Evolutionary conservation across 2,888 invertebrate genomes (phyloP).

Genomic region (Morpho helenor): DNA sequence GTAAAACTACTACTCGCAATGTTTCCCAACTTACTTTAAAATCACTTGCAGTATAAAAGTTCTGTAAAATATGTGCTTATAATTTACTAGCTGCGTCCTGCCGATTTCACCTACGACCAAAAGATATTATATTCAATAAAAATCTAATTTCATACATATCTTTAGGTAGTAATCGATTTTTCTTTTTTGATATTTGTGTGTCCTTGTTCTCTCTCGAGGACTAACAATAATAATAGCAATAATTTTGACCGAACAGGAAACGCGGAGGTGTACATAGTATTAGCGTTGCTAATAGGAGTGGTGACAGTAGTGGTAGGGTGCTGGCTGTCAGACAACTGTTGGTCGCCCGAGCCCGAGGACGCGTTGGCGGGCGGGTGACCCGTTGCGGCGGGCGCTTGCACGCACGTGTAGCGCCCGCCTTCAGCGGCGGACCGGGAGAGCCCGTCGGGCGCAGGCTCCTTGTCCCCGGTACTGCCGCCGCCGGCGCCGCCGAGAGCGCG

Average conservation of each 20-base stretch:
- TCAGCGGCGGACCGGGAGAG: constrained; percentile 61
- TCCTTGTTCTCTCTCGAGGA: too few relatives aligned
- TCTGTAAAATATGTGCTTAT: too few relatives aligned
- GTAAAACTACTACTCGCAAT: not conserved
- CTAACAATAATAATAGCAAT: too few relatives aligned
- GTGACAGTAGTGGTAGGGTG: constrained; percentile 87
- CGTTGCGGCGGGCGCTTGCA: constrained; percentile 81
- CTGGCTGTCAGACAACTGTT: constrained; percentile 88
- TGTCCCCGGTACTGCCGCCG: constrained; percentile 63
- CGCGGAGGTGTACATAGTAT: constrained; percentile 86
- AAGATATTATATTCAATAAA: too few relatives aligned
- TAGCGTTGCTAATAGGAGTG: constrained; percentile 85
- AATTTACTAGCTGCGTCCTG: too few relatives aligned
- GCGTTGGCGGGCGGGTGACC: constrained; percentile 84
- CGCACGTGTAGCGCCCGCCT: constrained; percentile 77
- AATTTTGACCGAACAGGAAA: constrained; percentile 73
- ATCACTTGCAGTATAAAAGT: too few relatives aligned
- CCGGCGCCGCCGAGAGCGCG: constrained; percentile 47
- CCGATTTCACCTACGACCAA: too few relatives aligned
- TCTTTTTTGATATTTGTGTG: too few relatives aligned
- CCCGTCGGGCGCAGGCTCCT: constrained; percentile 53
- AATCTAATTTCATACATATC: too few relatives aligned
- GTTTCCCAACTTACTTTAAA: not conserved
- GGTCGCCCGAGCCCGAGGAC: constrained; percentile 86
- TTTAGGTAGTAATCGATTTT: too few relatives aligned